Evolutionary conservation across 2,113 vertebrate genomes (phyloP).

Genomic region (Sapajus apella): DNA sequence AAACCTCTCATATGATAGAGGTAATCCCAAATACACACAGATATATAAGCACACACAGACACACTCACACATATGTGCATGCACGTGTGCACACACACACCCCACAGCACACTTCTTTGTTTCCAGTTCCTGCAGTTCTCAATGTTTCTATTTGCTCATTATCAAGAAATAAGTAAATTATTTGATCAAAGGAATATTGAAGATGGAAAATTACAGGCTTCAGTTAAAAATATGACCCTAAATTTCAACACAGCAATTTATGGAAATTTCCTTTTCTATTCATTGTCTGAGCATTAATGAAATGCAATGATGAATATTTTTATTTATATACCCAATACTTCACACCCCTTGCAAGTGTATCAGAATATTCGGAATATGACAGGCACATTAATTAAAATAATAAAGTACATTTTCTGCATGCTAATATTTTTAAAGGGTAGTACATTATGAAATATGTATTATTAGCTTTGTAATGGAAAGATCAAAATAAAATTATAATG

Average conservation of each 20-base stretch:
- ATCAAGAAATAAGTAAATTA: conserved; percentile 11
- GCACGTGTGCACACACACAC: not conserved
- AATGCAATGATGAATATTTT: conserved; percentile 40
- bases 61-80: not conserved
- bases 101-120: not conserved
- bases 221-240: not conserved
- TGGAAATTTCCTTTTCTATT: conserved; percentile 27
- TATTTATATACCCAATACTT: conserved; percentile 57
- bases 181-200: not conserved
- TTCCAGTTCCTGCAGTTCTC: not conserved
- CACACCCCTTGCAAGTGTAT: conserved; percentile 15
- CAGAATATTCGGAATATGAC: conserved; percentile 48
- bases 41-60: not conserved
- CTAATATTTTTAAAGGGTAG: conserved; percentile 46
- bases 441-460: conserved; percentile 12
- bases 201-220: conserved; percentile 44
- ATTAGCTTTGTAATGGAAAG: conserved; percentile 44
- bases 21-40: not conserved
- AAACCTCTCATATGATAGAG: not conserved
- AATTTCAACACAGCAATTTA: conserved; percentile 17
- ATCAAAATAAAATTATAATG: conserved; percentile 35
- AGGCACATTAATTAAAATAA: conserved; percentile 48
- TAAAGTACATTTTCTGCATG: conserved; percentile 36
- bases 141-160: not conserved
- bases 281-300: conserved; percentile 46